Evolutionary conservation across 92 coral and sea anemone genomes (phyloP), one percentile per base, ranked within the genome.

Genomic region (Porites rus): DNA sequence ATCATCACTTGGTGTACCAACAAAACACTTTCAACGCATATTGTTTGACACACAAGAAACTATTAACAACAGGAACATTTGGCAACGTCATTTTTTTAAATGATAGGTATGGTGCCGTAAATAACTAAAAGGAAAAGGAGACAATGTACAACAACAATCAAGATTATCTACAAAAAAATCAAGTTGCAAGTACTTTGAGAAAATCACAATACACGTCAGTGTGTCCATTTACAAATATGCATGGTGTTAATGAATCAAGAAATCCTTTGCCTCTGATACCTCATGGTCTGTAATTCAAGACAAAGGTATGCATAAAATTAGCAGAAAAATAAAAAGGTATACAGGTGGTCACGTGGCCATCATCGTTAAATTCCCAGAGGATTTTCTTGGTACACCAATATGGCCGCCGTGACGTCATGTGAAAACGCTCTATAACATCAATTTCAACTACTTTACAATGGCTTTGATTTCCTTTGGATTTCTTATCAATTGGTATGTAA

Each of bases 221-320:
- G 46, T 69, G 46, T 8, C 46, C 9, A 69, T 28, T 69, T 69
- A 22, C 73, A 69, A 3, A 51, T 46, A 18, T 19, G 11, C 60
- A 18, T 43, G 77, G 24, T 46, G 77, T 38, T 46, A 2, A 2
- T 56, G 16, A 56, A 10, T 56, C 16, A 56, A 56, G 16, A 56
- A 9, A 56, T 52, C 75, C 64, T 51, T 75, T 8, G 50, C 10
- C 61, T 56, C 61, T 56, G 21, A 21, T 7, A 54, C 6, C 66
- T 75, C 79, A 75, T 7, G 53, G 79, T 65, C 79, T 75, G 50
- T 14, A 51, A 75, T 52, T 75, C 79, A 75, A 75, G 64, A 74
- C 51, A 65, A 56, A 50, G 56, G 14, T 1, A 54, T 2, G 18
- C 16, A 25, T 71, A 53, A 24, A 56, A 3, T 56, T 56, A 56